Evolutionary conservation across 2,113 vertebrate genomes (phyloP).

Genomic region (Myodes glareolus): DNA sequence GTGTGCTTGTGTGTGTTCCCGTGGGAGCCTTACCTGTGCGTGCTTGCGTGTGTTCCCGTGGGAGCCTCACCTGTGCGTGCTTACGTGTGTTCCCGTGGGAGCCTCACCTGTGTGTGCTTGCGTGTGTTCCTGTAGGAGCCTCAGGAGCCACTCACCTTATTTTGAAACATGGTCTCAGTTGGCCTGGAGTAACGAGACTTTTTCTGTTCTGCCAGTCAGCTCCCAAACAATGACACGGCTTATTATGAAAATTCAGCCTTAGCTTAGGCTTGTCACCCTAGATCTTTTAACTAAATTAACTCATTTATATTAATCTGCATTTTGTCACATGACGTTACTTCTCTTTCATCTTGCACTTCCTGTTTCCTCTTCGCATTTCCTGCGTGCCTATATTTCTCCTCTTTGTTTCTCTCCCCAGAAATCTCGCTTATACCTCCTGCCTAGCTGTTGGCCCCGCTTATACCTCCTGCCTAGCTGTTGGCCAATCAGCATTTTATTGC

Average conservation of each 20-base stretch:
- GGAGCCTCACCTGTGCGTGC: background rate
- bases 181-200: background rate
- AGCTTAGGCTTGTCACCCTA: background rate
- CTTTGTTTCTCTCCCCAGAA: background rate
- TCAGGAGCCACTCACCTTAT: background rate
- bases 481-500: background rate
- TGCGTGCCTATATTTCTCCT: background rate
- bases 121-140: background rate
- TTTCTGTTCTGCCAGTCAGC: background rate
- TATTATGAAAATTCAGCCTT: background rate
- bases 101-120: background rate
- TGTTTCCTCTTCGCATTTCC: too few species aligned
- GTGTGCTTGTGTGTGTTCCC: background rate
- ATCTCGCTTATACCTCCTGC: background rate
- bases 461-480: background rate
- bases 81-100: too few species aligned
- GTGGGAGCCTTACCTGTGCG: background rate
- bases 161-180: background rate
- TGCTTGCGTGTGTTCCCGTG: background rate
- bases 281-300: background rate
- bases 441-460: background rate
- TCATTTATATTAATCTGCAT: background rate
- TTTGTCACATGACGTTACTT: background rate
- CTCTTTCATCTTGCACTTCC: background rate
- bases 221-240: background rate